A percentile compares a stretch with the other conserved stretches of the same genome.
Evolutionary conservation across 2,113 vertebrate species (phyloP).

Genomic region (zebrafish (Danio rerio)): DNA sequence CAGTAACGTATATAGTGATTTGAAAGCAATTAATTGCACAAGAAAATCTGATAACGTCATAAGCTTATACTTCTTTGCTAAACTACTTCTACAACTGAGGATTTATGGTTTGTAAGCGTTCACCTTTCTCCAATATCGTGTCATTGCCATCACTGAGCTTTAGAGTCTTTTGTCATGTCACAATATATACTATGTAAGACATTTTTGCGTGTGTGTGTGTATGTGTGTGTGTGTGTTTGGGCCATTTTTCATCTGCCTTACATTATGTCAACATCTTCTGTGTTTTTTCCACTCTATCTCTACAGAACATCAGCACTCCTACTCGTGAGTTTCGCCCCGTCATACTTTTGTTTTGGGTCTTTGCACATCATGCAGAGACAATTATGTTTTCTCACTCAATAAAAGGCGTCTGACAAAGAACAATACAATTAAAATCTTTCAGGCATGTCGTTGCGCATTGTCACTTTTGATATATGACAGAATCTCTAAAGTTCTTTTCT

Average conservation of each 20-base stretch:
- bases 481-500: conserved; percentile 19
- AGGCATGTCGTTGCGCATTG: conserved; percentile 27
- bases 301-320: neutral
- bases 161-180: conserved; percentile 36
- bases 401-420: neutral
- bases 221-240: neutral
- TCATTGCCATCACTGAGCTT: conserved; percentile 30
- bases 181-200: neutral
- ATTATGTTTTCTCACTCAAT: conserved; percentile 24
- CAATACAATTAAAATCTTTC: conserved; percentile 13
- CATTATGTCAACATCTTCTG: conserved; percentile 55
- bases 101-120: conserved; percentile 18
- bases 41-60: too few species aligned
- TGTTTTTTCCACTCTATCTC: conserved; percentile 34
- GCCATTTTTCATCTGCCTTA: conserved; percentile 65
- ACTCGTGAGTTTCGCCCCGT: neutral
- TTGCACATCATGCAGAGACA: conserved; percentile 18
- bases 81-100: conserved; percentile 3
- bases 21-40: too few species aligned
- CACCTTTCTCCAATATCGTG: neutral
- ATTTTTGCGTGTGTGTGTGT: neutral
- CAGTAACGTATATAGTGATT: too few species aligned
- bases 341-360: conserved; percentile 24
- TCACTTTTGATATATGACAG: conserved; percentile 19
- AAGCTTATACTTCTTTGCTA: too few species aligned